A percentile compares a stretch with the other conserved stretches of the same genome.
These are phyloP conservation scores for Drosophila yakuba DNA, from an alignment of 1,140 invertebrate genomes.

Conservation along the genomic window DNA sequence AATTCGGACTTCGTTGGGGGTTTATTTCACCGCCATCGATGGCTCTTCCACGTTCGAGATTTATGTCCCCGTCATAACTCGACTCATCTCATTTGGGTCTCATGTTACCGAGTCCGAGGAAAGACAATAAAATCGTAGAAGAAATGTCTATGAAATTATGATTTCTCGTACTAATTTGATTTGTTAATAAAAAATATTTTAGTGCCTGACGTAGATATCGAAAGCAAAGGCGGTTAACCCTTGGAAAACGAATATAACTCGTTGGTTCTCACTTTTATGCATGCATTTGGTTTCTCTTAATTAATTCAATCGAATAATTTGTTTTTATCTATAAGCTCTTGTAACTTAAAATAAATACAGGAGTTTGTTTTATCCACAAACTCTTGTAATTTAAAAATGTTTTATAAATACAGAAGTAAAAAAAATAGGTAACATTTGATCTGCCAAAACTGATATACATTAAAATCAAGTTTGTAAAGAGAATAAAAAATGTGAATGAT, in stretches of 20 bases:
- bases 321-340: no score
- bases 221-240: slow-evolving; percentile 29
- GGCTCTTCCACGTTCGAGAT: slow-evolving; percentile 23
- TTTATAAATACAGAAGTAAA: no score
- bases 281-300: no score
- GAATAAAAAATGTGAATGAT: no score
- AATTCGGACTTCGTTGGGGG: slow-evolving; percentile 65
- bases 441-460: no score
- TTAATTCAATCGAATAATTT: no score
- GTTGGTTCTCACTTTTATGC: no score
- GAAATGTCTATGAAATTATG: slow-evolving; percentile 72
- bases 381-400: no score
- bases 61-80: slow-evolving; percentile 47
- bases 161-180: slow-evolving; percentile 75
- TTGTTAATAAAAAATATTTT: slow-evolving; percentile 79
- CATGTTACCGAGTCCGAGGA: slow-evolving; percentile 28
- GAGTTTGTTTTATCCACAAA: no score
- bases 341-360: no score
- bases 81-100: slow-evolving; percentile 23
- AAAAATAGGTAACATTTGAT: no score
- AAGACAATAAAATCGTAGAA: slow-evolving; percentile 61
- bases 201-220: slow-evolving; percentile 57
- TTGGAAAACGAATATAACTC: not conserved
- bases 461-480: no score
- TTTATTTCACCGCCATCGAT: slow-evolving; percentile 64